Evolutionary conservation across 2,797 vertebrate genomes (phyloP).

Genomic region (Oreochromis mossambicus): DNA sequence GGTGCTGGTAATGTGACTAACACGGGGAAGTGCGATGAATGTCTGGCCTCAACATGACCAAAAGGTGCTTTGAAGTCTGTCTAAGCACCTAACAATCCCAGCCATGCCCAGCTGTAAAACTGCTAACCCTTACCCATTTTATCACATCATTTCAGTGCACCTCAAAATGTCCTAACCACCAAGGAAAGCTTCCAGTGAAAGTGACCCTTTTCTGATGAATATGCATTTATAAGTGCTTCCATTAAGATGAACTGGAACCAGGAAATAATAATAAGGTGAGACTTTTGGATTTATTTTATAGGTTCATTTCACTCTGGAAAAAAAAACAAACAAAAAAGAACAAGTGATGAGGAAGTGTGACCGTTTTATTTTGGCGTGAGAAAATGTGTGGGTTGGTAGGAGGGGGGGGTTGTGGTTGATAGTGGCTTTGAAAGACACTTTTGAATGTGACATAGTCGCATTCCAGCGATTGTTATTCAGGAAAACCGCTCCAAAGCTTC

Average conservation of each 20-base stretch:
- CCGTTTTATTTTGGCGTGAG: constrained; percentile 65
- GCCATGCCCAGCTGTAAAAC: constrained; percentile 60
- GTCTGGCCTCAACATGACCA: constrained; percentile 69
- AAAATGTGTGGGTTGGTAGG: constrained; percentile 60
- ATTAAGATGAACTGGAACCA: not conserved
- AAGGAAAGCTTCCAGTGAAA: constrained; percentile 30
- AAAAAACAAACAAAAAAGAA: constrained; percentile 3
- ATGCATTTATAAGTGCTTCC: not conserved
- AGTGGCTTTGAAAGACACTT: constrained; percentile 67
- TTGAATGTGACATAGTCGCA: constrained; percentile 71
- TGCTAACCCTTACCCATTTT: constrained; percentile 40
- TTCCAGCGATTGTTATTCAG: constrained; percentile 70
- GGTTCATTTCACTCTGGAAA: constrained; percentile 22
- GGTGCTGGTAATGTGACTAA: constrained; percentile 57
- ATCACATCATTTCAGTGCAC: constrained; percentile 48
- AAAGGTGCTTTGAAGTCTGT: constrained; percentile 76
- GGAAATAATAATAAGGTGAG: not conserved
- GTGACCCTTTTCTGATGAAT: not conserved
- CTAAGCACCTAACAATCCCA: constrained; percentile 49
- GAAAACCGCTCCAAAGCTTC: constrained; percentile 37
- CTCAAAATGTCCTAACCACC: constrained; percentile 42
- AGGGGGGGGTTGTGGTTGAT: constrained; percentile 7
- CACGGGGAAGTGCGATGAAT: constrained; percentile 45
- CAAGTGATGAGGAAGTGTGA: constrained; percentile 30
- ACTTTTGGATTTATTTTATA: constrained; percentile 27